Evolutionary conservation across 2,113 vertebrate genomes (phyloP), one percentile per base, ranked within the genome.

Genomic region (Chiloscyllium plagiosum): DNA sequence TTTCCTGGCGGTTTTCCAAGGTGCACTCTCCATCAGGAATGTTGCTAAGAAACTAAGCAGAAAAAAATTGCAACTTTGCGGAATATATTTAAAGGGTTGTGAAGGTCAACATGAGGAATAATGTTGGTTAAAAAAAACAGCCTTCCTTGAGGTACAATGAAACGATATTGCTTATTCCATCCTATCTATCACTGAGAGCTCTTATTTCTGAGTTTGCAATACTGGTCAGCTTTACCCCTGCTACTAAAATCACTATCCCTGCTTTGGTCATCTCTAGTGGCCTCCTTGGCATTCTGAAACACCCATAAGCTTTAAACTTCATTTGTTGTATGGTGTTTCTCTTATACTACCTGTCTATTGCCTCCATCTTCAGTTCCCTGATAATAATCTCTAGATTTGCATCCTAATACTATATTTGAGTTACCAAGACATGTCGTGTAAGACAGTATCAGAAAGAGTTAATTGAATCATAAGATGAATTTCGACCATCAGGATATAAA

Each of bases 1-100:
- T 61, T 89, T 89, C 86, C 86, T 70, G 93, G 93, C 93, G 50
- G 22, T 95, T 72, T 95, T 95, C 68, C 66, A 95, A 72, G 61
- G 15, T n/a, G 61, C 61, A 20, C 17, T 37, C 89, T 89, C 69
- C 37, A 42, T 95, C 68, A 95, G 93, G 68, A 72, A 22, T 95
- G 93, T 95, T 95, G 93, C 93, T 95, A 72, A 50, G 93, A 72
- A 72, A 95, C 93, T 3, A 95, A 50, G 22, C 42, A 50, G 13
- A 50, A 95, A 70, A 70, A 19, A 33, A 15, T 95, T 47, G 4
- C 29, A 29, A 26, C 68, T 95, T 69, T 95, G 42, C 37, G 72
- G 66, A 69, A 29, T 70, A 52, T 12, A 95, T 95, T 95, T 47
- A 95, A 70, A 95, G 19, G 93, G 10, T 72, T 72, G 68, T 95